Conservation (phyloP, 2,888 invertebrate species). For the Drosophila nr. perissopoda region DNA sequence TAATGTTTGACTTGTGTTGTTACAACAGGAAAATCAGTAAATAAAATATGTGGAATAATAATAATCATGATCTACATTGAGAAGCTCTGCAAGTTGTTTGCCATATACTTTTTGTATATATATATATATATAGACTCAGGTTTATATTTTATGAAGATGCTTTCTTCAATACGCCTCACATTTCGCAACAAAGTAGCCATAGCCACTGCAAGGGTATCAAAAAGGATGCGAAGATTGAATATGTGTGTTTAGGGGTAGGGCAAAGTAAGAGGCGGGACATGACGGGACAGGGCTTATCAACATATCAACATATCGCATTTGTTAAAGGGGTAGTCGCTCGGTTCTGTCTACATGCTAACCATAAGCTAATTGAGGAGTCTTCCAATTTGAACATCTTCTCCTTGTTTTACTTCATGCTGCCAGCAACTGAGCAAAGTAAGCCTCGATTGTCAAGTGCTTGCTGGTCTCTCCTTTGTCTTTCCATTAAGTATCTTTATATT, state of each 20-base stretch:
- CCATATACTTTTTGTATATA: neutral
- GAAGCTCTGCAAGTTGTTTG: neutral
- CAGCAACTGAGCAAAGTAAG: constrained; percentile 42
- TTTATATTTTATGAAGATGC: neutral
- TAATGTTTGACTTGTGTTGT: neutral
- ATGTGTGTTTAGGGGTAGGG: constrained; percentile 8
- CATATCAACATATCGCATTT: constrained; percentile 37
- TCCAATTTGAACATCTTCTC: constrained; percentile 22
- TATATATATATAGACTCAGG: neutral
- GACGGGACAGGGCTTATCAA: constrained; percentile 23
- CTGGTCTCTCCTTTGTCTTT: constrained; percentile 20
- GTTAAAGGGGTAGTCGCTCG: constrained; percentile 34
- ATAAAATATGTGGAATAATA: neutral
- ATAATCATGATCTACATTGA: neutral
- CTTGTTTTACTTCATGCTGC: constrained; percentile 5
- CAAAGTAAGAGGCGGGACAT: neutral
- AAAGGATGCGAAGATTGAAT: constrained; percentile 16
- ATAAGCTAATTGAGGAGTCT: constrained; percentile 69
- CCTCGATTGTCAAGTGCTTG: constrained; percentile 42
- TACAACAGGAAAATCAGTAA: neutral
- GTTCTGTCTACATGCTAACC: constrained; percentile 15
- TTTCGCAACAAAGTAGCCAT: neutral
- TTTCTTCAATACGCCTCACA: neutral
- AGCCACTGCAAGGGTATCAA: neutral
- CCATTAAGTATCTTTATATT: constrained; percentile 8